A percentile compares a stretch with the other conserved stretches of the same genome.
Conservation (phyloP, 1,140 invertebrate genomes). For the Colletes gigas region DNA sequence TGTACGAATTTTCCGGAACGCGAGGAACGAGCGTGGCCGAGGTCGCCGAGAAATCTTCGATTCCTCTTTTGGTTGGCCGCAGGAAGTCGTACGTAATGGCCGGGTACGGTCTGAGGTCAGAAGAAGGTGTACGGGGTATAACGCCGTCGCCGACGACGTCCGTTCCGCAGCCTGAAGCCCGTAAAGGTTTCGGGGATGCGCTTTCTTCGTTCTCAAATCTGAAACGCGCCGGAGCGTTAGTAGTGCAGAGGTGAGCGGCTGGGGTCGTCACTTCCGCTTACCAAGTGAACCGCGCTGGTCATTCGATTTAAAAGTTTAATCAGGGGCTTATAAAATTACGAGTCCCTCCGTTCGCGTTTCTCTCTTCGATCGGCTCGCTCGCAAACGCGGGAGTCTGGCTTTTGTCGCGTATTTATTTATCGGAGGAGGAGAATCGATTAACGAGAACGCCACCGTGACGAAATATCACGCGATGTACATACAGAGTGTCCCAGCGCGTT, state of each 20-base stretch:
- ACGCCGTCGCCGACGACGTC: slow-evolving; percentile 43
- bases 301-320: slow-evolving; percentile 82
- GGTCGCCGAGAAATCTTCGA: slow-evolving; percentile 48
- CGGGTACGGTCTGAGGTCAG: slow-evolving; percentile 59
- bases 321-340: slow-evolving; percentile 78
- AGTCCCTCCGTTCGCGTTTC: slow-evolving; percentile 46
- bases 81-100: slow-evolving; percentile 72
- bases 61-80: slow-evolving; percentile 56
- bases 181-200: slow-evolving; percentile 74
- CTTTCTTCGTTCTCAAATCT: slow-evolving; percentile 76
- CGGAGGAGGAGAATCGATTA: too few relatives aligned
- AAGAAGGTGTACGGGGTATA: slow-evolving; percentile 48
- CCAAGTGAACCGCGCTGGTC: slow-evolving; percentile 76
- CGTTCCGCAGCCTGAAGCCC: slow-evolving; percentile 72
- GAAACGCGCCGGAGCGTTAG: slow-evolving; percentile 73
- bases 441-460: too few relatives aligned
- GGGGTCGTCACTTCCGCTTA: slow-evolving; percentile 80
- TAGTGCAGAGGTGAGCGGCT: slow-evolving; percentile 81
- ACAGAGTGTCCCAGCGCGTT: too few relatives aligned
- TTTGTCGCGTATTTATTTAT: too few relatives aligned
- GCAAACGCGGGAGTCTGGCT: too few relatives aligned
- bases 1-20: too few relatives aligned
- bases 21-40: too few relatives aligned
- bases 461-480: too few relatives aligned
- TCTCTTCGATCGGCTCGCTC: neutral